These are phyloP conservation scores for Hetaerina titia DNA, from an alignment of 2,888 invertebrate genomes.

Conservation along the genomic window DNA sequence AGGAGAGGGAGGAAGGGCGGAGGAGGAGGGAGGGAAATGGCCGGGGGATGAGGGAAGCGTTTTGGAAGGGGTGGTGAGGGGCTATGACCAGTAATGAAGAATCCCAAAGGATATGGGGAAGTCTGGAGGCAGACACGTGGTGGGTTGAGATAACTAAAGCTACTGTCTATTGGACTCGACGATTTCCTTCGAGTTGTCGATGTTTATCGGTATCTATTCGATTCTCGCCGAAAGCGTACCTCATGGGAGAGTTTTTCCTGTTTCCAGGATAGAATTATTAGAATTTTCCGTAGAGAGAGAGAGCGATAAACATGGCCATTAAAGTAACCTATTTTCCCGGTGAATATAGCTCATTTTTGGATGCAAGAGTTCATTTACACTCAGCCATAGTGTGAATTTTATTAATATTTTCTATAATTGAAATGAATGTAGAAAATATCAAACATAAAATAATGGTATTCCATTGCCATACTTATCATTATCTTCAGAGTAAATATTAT, in stretches of 20 bases:
- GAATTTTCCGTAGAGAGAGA: not conserved
- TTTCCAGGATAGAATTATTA: constrained; percentile 38
- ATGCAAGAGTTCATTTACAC: no score
- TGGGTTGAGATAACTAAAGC: constrained; percentile 29
- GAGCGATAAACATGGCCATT: no score
- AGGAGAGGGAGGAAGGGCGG: not conserved
- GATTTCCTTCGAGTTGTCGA: not conserved
- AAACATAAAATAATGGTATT: no score
- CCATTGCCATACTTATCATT: no score
- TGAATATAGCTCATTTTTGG: no score
- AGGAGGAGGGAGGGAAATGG: not conserved
- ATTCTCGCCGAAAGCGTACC: constrained; percentile 28
- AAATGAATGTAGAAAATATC: no score
- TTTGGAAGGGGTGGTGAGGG: not conserved
- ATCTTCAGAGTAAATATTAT: no score
- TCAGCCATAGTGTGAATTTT: no score
- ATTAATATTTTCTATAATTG: no score
- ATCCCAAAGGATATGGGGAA: not conserved
- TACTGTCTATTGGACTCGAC: not conserved
- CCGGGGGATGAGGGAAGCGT: constrained; percentile 13
- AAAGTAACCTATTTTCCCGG: no score
- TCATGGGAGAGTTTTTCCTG: constrained; percentile 25
- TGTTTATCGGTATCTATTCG: constrained; percentile 20
- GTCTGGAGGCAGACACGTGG: constrained; percentile 26
- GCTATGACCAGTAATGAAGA: not conserved